phyloP scores from a whole-genome alignment of 2,888 invertebrate genomes.

The Alsophila aescularia region DNA sequence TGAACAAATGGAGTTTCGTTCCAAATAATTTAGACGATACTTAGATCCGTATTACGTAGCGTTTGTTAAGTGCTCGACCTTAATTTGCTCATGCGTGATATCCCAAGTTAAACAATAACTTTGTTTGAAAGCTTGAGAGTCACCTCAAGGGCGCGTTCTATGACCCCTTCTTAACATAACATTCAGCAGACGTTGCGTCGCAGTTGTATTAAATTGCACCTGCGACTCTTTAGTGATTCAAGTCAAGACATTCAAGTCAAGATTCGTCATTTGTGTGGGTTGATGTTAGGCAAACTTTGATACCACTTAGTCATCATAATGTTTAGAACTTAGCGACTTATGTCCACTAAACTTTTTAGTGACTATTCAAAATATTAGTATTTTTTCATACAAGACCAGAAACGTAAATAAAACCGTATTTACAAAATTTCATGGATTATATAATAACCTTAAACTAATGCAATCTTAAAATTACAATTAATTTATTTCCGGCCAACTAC shows the following conservation, averaged over 20 bases:
- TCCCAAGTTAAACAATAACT: constrained; percentile 1
- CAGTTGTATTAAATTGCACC: constrained; percentile 12
- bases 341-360: too few species aligned
- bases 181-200: constrained; percentile 9
- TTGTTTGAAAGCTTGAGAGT: constrained; percentile 23
- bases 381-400: too few species aligned
- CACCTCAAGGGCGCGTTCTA: constrained; percentile 38
- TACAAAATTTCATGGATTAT: too few species aligned
- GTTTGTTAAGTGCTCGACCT: constrained; percentile 7
- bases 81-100: not conserved
- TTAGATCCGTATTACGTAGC: not conserved
- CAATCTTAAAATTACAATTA: too few species aligned
- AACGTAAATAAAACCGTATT: too few species aligned
- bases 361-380: too few species aligned
- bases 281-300: not conserved
- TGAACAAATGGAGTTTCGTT: too few species aligned
- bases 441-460: too few species aligned
- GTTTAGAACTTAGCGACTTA: not conserved
- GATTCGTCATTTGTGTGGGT: constrained; percentile 8
- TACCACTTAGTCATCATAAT: not conserved
- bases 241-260: constrained; percentile 16
- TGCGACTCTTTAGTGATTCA: constrained; percentile 12
- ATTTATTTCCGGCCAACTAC: too few species aligned
- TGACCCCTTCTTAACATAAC: constrained; percentile 31
- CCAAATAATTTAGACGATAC: too few species aligned